Conservation (phyloP, 2,113 vertebrate species). For the Pedetes capensis region DNA sequence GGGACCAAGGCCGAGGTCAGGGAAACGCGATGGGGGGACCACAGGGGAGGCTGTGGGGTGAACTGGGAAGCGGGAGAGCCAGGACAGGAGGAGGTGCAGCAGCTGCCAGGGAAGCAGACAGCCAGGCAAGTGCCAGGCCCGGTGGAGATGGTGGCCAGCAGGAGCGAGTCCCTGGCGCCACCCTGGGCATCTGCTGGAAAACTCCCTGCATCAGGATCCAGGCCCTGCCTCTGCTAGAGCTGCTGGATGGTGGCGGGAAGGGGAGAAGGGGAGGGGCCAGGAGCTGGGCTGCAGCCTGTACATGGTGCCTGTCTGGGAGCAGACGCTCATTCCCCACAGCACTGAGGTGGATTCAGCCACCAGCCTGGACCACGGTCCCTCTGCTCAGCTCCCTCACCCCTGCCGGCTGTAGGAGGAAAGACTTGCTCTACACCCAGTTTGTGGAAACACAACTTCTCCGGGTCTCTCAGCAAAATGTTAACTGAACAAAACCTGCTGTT, state of each 20-base stretch:
- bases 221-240: not conserved
- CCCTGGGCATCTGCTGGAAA: not conserved
- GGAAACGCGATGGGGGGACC: not conserved
- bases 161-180: not conserved
- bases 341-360: not conserved
- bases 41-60: not conserved
- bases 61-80: not conserved
- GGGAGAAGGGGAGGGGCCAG: too few species aligned
- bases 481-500: not conserved
- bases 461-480: not conserved
- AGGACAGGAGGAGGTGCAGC: rapidly evolving
- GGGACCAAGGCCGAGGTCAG: not conserved
- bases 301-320: not conserved
- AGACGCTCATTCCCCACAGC: not conserved
- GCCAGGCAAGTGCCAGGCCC: not conserved
- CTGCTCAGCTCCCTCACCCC: rapidly evolving
- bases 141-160: too few species aligned
- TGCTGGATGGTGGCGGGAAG: rapidly evolving
- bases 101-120: not conserved
- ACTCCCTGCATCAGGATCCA: not conserved
- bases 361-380: not conserved
- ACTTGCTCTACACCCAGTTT: rapidly evolving
- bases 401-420: not conserved
- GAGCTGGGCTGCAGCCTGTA: too few species aligned
- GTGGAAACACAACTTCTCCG: too few species aligned